These are phyloP conservation scores for Calyptommatus sinebrachiatus DNA, from an alignment of 2,113 vertebrate species.

Conservation along the genomic window DNA sequence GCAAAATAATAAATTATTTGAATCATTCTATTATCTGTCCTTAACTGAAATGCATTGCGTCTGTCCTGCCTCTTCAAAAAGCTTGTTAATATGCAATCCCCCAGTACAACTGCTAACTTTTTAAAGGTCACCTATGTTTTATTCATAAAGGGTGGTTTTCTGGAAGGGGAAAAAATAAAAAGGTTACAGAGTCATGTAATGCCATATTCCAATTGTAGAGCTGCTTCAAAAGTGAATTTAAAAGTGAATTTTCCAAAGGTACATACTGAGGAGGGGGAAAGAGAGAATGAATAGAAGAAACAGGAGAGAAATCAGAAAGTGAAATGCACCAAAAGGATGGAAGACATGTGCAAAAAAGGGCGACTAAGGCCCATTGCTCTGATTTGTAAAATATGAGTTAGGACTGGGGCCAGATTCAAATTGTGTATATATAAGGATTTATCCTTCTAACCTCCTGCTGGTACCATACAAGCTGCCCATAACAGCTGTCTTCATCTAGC, in stretches of 20 bases:
- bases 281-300: not conserved
- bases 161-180: constrained; percentile 67
- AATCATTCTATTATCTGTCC: constrained; percentile 79
- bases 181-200: constrained; percentile 84
- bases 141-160: constrained; percentile 87
- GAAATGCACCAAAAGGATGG: not conserved
- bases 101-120: constrained; percentile 84
- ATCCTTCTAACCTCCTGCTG: too few species aligned
- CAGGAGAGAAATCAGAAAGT: not conserved
- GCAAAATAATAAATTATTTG: constrained; percentile 80
- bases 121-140: constrained; percentile 86
- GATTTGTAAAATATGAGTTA: not conserved
- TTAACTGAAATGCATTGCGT: constrained; percentile 77
- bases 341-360: not conserved
- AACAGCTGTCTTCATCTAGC: too few species aligned
- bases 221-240: constrained; percentile 67
- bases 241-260: constrained; percentile 43
- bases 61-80: constrained; percentile 84
- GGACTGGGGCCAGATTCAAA: too few species aligned
- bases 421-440: not conserved
- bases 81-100: constrained; percentile 87
- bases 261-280: constrained; percentile 17
- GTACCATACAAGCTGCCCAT: too few species aligned
- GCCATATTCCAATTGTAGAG: constrained; percentile 78
- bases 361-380: not conserved